Conservation (phyloP, 2,797 vertebrate species). For the Catostomus latipinnis region DNA sequence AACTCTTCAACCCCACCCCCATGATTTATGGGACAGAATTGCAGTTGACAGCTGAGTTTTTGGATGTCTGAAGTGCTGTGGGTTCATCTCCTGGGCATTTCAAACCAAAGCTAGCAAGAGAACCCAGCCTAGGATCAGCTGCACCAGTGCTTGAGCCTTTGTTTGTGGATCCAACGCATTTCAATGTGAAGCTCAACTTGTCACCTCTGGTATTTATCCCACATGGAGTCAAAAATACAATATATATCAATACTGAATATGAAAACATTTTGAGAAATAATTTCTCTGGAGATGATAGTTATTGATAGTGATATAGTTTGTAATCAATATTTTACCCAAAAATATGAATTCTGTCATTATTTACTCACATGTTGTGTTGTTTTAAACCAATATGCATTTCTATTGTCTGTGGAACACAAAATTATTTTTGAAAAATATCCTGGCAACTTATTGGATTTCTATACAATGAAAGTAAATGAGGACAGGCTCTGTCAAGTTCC, state of each 20-base stretch:
- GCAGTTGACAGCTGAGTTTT: conserved; percentile 53
- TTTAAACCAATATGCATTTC: too few relatives aligned
- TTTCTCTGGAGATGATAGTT: conserved; percentile 14
- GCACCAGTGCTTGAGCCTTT: conserved; percentile 20
- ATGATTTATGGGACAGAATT: conserved; percentile 56
- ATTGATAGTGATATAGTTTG: conserved; percentile 17
- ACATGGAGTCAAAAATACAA: conserved; percentile 25
- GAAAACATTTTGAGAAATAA: neutral
- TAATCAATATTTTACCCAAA: neutral
- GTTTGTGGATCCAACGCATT: conserved; percentile 18
- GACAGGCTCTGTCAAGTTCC: too few relatives aligned
- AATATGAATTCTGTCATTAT: too few relatives aligned
- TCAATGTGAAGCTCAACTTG: conserved; percentile 9
- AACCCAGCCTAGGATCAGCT: conserved; percentile 28
- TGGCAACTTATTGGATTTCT: too few relatives aligned
- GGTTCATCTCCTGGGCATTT: conserved; percentile 55
- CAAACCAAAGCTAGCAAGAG: conserved; percentile 3
- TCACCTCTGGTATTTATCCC: conserved; percentile 14
- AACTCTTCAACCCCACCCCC: conserved; percentile 52
- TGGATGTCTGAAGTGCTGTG: conserved; percentile 51
- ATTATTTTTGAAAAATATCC: too few relatives aligned
- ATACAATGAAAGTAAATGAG: too few relatives aligned
- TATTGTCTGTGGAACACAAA: too few relatives aligned
- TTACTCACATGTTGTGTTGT: too few relatives aligned
- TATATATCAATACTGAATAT: neutral